Percentiles rank a stretch among this genome's conserved stretches.
phyloP scores from a whole-genome alignment of 2,797 vertebrate species.

The Dryobates pubescens region DNA sequence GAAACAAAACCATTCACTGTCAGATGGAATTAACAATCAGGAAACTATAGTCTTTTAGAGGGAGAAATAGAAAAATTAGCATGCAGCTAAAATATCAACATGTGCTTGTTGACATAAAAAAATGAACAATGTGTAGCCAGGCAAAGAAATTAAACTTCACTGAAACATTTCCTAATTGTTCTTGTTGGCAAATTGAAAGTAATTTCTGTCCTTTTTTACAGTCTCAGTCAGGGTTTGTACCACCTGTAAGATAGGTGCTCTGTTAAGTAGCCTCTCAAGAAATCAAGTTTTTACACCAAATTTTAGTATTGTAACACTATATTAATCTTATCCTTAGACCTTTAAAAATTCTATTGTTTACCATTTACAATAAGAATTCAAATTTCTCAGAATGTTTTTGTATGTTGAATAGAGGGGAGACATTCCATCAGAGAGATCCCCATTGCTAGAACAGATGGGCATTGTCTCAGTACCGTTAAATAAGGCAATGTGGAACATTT shows the following conservation, averaged over 20 bases:
- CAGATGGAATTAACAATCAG: slow-evolving; percentile 71
- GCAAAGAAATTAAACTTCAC: slow-evolving; percentile 67
- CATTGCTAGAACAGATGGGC: slow-evolving; percentile 63
- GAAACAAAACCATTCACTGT: slow-evolving; percentile 73
- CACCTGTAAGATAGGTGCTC: slow-evolving; percentile 33
- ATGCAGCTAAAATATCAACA: slow-evolving; percentile 61
- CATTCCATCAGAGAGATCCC: slow-evolving; percentile 25
- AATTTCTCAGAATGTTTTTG: slow-evolving; percentile 23
- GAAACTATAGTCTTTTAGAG: slow-evolving; percentile 61
- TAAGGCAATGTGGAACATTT: neutral
- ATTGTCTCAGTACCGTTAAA: slow-evolving; percentile 34
- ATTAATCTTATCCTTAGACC: slow-evolving; percentile 21
- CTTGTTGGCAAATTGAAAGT: slow-evolving; percentile 65
- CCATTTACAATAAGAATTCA: neutral
- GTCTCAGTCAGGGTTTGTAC: neutral
- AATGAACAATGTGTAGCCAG: slow-evolving; percentile 57
- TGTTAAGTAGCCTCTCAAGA: neutral
- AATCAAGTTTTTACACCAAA: slow-evolving; percentile 43
- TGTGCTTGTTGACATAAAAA: slow-evolving; percentile 63
- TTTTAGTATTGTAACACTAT: neutral
- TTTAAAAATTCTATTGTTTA: slow-evolving; percentile 32
- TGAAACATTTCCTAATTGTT: slow-evolving; percentile 69
- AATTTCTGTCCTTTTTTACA: slow-evolving; percentile 36
- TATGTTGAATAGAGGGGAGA: neutral
- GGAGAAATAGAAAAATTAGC: slow-evolving; percentile 66